Evolutionary conservation across 2,113 vertebrate species (phyloP).

Genomic region (Phalacrocorax aristotelis): DNA sequence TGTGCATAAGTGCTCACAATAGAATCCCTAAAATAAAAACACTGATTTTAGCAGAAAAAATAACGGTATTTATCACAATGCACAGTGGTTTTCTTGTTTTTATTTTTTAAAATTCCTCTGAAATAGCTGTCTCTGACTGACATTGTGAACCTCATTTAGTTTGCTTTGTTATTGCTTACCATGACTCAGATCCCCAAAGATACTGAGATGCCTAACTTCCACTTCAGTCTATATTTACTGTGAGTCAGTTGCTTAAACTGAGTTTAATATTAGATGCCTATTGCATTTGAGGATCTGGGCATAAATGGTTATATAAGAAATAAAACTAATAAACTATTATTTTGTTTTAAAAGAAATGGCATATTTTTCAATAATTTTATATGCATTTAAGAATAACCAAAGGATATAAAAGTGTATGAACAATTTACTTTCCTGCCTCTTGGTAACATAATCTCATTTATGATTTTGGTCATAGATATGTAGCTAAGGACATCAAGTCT

Average conservation of each 20-base stretch:
- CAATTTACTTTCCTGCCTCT: background rate
- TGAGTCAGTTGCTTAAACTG: background rate
- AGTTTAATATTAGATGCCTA: background rate
- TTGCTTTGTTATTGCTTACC: background rate
- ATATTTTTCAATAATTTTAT: background rate
- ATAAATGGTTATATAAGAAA: background rate
- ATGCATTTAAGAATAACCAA: background rate
- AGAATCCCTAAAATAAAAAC: background rate
- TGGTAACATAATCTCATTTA: background rate
- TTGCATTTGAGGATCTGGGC: background rate
- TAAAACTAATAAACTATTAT: background rate
- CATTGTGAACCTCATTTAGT: background rate
- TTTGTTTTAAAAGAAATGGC: background rate
- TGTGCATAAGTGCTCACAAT: background rate
- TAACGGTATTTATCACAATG: background rate
- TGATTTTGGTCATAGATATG: background rate
- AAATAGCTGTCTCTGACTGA: background rate
- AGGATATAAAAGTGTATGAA: background rate
- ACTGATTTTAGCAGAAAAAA: background rate
- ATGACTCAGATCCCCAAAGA: background rate
- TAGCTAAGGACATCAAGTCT: background rate
- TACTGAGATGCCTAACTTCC: background rate
- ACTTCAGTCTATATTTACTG: background rate
- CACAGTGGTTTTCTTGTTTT: background rate
- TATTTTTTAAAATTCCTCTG: background rate